Evolutionary conservation across 2,888 invertebrate species (phyloP), one percentile per base, ranked within the genome.

Genomic region (Lamproptera curius): DNA sequence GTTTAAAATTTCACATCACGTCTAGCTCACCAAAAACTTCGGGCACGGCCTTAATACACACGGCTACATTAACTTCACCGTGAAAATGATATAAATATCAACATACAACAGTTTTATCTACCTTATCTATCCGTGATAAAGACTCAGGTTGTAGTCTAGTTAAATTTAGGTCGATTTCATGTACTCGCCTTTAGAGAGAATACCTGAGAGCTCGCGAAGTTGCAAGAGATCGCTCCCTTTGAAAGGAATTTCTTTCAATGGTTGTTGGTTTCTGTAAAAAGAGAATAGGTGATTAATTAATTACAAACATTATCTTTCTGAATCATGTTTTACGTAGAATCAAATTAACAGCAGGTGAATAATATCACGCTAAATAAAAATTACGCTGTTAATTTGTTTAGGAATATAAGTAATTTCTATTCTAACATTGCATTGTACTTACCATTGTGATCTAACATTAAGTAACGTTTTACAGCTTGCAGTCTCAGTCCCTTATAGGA

Each of bases 101-200:
- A 64, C 62, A 63, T 65, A 70, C 63, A 76, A 74, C 77, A 76
- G 60, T 73, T 82, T 85, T 84, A 86, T 86, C 86, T 78, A 68
- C 65, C 67, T 81, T 86, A 86, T 84, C 85, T 67, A 61, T 55
- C 62, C 65, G 74, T 75, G 85, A 85, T 85, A 85, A 82, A 75
- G 65, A 68, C 59, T 63, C 62, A 69, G 67, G 65, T 67, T 65
- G 65, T 67, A 64, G 70, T 58, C 69, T 69, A 68, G 68, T 60
- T 62, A 65, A 75, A 84, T 81, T 84, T 81, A 74, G 86, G 86
- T 82, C 84, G 83, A 57, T 57, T 61, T 59, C 47, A 53, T 57
- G 34, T 51, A 65, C 63, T 56, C 69, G 73, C 68, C 67, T 75
- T 48, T 35, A 54, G 47, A 44, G 16, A 49, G 51, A 53, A 54